These are phyloP conservation scores for Ptychobarbus kaznakovi DNA, from an alignment of 2,797 vertebrate species.

Conservation along the genomic window DNA sequence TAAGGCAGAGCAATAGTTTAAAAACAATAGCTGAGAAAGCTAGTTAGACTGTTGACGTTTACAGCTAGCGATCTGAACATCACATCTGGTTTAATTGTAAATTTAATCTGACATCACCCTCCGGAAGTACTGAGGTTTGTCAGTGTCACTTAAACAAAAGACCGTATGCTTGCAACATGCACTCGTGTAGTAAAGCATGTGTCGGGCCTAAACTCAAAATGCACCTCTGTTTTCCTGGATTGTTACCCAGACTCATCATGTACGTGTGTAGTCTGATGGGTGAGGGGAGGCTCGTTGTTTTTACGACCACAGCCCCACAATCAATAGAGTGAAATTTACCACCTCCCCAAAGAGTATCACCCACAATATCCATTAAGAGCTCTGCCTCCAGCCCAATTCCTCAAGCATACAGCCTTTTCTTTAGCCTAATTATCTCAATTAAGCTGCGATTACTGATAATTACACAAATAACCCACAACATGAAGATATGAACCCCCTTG, in stretches of 20 bases:
- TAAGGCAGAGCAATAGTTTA: constrained; percentile 1
- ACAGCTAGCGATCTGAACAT: background rate
- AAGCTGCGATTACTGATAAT: constrained; percentile 83
- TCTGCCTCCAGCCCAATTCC: constrained; percentile 77
- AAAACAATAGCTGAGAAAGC: background rate
- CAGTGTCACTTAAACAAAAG: background rate
- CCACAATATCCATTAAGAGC: constrained; percentile 70
- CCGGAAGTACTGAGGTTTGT: constrained; percentile 8
- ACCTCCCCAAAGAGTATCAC: constrained; percentile 53
- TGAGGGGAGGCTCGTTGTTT: constrained; percentile 37
- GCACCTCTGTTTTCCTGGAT: background rate
- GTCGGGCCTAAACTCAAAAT: constrained; percentile 3
- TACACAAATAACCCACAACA: constrained; percentile 75
- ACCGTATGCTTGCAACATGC: background rate
- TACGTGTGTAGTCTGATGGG: background rate
- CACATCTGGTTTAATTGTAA: background rate
- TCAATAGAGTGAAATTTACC: constrained; percentile 60
- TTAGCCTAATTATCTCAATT: constrained; percentile 85
- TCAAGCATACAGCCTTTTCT: constrained; percentile 74
- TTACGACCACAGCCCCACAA: constrained; percentile 40
- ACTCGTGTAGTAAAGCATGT: background rate
- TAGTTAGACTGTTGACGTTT: background rate
- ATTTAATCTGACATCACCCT: background rate
- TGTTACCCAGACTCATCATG: constrained; percentile 17
- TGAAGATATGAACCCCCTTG: constrained; percentile 55